phyloP scores from a whole-genome alignment of 2,113 vertebrate genomes.

The Manacus vitellinus region DNA sequence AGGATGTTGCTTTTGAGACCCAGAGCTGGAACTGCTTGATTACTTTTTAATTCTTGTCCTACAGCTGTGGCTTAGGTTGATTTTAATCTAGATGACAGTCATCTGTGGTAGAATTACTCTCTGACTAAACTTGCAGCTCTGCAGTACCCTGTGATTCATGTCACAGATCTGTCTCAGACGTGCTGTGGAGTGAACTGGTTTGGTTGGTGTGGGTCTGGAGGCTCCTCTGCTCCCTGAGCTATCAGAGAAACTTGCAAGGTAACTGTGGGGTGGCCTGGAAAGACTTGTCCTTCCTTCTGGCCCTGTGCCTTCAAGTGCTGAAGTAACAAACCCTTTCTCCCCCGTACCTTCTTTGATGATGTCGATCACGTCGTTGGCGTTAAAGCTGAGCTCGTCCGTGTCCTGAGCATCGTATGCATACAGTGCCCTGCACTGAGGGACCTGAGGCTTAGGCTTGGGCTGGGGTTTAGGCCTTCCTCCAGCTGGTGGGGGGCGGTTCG shows the following conservation, averaged over 20 bases:
- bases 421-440: slow-evolving; percentile 94
- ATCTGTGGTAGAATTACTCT: neutral
- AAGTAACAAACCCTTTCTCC: rapidly evolving
- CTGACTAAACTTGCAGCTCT: neutral
- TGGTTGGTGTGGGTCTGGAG: neutral
- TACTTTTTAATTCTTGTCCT: neutral
- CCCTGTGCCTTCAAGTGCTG: rapidly evolving
- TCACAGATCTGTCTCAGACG: neutral
- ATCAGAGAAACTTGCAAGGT: rapidly evolving
- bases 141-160: neutral
- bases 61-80: neutral
- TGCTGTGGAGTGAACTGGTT: neutral
- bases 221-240: neutral
- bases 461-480: slow-evolving; percentile 93
- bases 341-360: slow-evolving; percentile 90
- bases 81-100: neutral
- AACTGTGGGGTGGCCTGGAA: neutral
- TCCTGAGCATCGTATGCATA: slow-evolving; percentile 98
- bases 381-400: slow-evolving; percentile 98
- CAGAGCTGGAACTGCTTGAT: neutral
- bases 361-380: slow-evolving; percentile 93
- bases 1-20: neutral
- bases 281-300: rapidly evolving
- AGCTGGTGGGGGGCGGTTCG: slow-evolving; percentile 85
- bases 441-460: slow-evolving; percentile 95